Base-by-base conservation (phyloP, 30 jellyfish, hydroid and myxozoan genomes). In the Turritopsis dohrnii region DNA sequence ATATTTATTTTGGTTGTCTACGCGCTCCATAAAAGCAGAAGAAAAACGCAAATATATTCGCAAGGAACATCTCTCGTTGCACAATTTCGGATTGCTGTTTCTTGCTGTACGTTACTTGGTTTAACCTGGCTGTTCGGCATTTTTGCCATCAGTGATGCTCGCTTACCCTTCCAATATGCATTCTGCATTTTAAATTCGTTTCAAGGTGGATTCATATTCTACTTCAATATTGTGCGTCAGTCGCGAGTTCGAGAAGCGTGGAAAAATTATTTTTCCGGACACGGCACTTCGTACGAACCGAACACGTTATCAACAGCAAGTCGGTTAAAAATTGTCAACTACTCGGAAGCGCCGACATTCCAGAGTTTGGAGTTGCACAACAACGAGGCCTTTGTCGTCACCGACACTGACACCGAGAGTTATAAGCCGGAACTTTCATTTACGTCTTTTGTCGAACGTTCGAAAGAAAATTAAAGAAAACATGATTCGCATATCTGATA, bases 121-220 rank as follows among this genome's bases (percentile, higher is more conserved):
- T 74, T 74, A 74, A 74, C 83, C 8, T 74, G 83, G 83, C 17
- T 74, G 53, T 74, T 74, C 60, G 83, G 83, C 16, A n/a, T 74
- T n/a, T 29, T 74, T 0, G 83, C 83, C 13, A 29, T 74, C 53
- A 21, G 18, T 17, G 83, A 74, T 24, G 65, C 83, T 9, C 83
- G 83, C 17, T 41, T 74, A 9, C 65, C 65, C 17, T 74, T 74
- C 41, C 83, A 74, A 74, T 74, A 74, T 29, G 3, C 41, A 3
- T 74, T 74, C 65, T 74, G 83, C 65, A 74, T 74, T 24, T 74
- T 74, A 20, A 74, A 74, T n/a, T 74, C 83, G 65, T 29, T 74
- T 8, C 83, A 74, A 74, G 83, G 83, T 26, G 72, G 54, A 8
- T 74, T 74, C 23, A 74, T 74, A 26, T 74, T 74, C 60, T 74